Percentiles rank a stretch among this genome's conserved stretches.
These are phyloP conservation scores for Typhlichthys subterraneus DNA, from an alignment of 2,797 vertebrate genomes.

Conservation along the genomic window DNA sequence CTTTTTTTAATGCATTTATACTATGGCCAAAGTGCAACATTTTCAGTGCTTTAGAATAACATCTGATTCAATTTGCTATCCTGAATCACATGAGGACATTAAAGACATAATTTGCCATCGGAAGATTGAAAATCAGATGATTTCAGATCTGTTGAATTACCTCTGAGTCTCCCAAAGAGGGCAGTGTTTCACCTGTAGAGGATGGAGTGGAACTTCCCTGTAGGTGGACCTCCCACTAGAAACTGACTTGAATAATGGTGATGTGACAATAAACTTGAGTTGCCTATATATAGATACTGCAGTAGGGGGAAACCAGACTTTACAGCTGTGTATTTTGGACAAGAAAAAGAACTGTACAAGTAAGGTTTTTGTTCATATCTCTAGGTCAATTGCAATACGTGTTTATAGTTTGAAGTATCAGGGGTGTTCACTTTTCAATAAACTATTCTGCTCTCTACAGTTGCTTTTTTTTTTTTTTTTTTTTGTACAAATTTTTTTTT, in stretches of 20 bases:
- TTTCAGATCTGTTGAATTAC: conserved; percentile 14
- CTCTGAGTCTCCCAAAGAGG: conserved; percentile 23
- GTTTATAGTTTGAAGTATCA: conserved; percentile 74
- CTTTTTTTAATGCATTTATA: neutral
- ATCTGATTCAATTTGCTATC: conserved; percentile 27
- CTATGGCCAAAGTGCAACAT: conserved; percentile 13
- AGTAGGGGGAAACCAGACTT: conserved; percentile 17
- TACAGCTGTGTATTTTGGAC: conserved; percentile 40
- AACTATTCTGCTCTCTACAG: conserved; percentile 85
- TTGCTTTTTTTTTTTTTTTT: conserved; percentile 76
- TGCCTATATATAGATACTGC: conserved; percentile 15
- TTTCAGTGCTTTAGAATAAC: conserved; percentile 24
- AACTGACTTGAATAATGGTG: conserved; percentile 12
- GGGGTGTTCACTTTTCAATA: conserved; percentile 79
- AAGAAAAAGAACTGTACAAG: conserved; percentile 42
- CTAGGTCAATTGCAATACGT: conserved; percentile 73
- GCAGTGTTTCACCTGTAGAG: conserved; percentile 24
- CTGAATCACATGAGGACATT: conserved; percentile 12
- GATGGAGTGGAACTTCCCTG: conserved; percentile 18
- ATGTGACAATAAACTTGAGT: conserved; percentile 20
- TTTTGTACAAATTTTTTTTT: conserved; percentile 62
- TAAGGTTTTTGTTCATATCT: conserved; percentile 64
- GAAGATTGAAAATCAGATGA: neutral
- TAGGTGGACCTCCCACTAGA: conserved; percentile 9
- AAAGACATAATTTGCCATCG: neutral